Evolutionary conservation across 2,888 invertebrate genomes (phyloP), one percentile per base, ranked within the genome.

Genomic region (Drosophila nigricruria): DNA sequence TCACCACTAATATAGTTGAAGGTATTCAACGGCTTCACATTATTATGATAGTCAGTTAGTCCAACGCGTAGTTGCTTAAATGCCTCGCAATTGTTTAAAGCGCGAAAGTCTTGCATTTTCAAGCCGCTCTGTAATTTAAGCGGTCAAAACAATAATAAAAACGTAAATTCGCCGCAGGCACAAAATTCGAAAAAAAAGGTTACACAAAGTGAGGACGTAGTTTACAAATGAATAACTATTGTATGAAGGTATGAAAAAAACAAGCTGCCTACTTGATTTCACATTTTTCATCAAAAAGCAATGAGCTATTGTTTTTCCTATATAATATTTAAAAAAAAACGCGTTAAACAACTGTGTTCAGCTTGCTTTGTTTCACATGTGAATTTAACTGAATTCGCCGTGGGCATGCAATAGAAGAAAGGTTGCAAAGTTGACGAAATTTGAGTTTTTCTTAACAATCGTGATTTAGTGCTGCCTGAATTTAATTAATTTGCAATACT

Each of bases 1-100:
- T 73, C 63, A 82, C 82, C 82, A 23, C 89, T 81, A 12, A 53
- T 77, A n/a, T 65, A 83, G 4, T 54, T 25, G 8, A 82, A 67
- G 18, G 25, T 58, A 0, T 62, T 36, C 0, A 83, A 40, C 5
- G 43, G 56, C 23, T 77, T 80, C 0, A 20, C 12, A 0, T 58
- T 8, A 0, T n/a, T 10, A 10, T 70, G 61, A 40, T 61, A 74
- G 1, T 8, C 27, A 1, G 50, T 60, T 3, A 86, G 50, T 4
- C 32, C 57, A 6, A 14, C 45, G 52, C 81, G 71, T 27, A 83
- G 43, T 53, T 83, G 87, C 0, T 62, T 50, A 18, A 83, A 83
- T 2, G 69, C 45, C 36, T 81, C 83, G 20, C 83, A 83, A 5
- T 71, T 83, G 27, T 67, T 74, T 6, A 81, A 32, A 2, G 71